Evolutionary conservation across 2,797 vertebrate species (phyloP).

Genomic region (Myripristis jacobus): DNA sequence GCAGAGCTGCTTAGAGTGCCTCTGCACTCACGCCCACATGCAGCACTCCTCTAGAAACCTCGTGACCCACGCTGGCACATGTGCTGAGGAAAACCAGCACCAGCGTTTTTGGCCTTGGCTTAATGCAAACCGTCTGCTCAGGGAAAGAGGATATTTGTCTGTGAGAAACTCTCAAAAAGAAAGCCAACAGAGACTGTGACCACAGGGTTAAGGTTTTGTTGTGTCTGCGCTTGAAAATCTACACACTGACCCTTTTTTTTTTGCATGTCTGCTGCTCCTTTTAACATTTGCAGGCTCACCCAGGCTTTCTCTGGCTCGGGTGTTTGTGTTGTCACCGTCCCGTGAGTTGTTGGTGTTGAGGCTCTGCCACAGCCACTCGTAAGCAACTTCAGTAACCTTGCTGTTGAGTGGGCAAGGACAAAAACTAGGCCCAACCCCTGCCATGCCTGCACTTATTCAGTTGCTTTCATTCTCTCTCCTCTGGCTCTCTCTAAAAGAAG

Average conservation of each 20-base stretch:
- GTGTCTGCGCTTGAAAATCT: conserved; percentile 8
- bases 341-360: conserved; percentile 28
- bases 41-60: not conserved
- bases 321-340: conserved; percentile 18
- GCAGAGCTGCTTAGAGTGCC: conserved; percentile 3
- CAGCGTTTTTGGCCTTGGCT: not conserved
- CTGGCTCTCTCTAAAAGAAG: not conserved
- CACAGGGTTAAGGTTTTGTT: conserved; percentile 3
- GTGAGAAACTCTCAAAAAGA: too few species aligned
- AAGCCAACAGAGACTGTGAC: conserved; percentile 1
- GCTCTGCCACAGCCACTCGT: conserved; percentile 46
- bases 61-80: not conserved
- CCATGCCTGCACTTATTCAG: conserved; percentile 21
- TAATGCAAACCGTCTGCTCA: not conserved
- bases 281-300: conserved; percentile 20
- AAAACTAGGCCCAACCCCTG: conserved; percentile 9
- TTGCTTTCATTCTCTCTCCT: not conserved
- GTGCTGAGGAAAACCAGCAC: conserved; percentile 2
- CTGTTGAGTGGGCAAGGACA: conserved; percentile 60
- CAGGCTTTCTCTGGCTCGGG: conserved; percentile 22
- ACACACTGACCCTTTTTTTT: conserved; percentile 39
- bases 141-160: not conserved
- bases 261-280: not conserved
- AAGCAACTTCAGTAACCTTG: conserved; percentile 70
- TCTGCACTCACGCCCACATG: conserved; percentile 39